Conservation (phyloP, 1,140 invertebrate genomes). For the Mya arenaria region DNA sequence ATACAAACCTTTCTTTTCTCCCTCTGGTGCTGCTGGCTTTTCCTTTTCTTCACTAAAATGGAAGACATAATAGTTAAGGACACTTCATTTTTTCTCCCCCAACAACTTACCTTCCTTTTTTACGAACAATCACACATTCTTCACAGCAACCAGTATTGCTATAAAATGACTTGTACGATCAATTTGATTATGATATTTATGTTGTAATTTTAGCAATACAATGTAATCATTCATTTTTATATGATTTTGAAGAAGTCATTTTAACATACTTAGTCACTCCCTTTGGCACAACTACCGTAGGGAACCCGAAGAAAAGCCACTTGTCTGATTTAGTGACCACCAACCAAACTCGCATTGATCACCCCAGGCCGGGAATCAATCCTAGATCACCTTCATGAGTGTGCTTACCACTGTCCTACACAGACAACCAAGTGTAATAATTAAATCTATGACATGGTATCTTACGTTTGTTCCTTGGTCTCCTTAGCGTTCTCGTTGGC, state of each 20-base stretch:
- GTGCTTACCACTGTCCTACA: neutral
- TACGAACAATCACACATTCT: neutral
- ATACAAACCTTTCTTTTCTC: too few relatives aligned
- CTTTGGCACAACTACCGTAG: neutral
- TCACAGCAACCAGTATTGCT: neutral
- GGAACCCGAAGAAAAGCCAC: neutral
- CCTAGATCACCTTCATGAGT: neutral
- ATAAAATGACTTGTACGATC: neutral
- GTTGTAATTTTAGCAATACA: neutral
- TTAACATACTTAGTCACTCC: too few relatives aligned
- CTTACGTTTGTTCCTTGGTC: slow-evolving; percentile 43
- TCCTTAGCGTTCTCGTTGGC: slow-evolving; percentile 65
- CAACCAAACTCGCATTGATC: too few relatives aligned
- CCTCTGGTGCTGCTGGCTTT: slow-evolving; percentile 36
- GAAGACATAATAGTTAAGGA: neutral
- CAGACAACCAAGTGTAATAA: neutral
- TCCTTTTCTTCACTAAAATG: slow-evolving; percentile 63
- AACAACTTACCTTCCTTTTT: neutral
- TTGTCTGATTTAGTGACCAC: neutral
- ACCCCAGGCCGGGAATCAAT: neutral
- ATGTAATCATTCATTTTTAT: too few relatives aligned
- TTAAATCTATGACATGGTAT: neutral
- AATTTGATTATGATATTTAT: neutral
- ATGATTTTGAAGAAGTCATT: too few relatives aligned
- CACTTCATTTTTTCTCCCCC: slow-evolving; percentile 2